These are phyloP conservation scores for Tragelaphus strepsiceros DNA, from an alignment of 2,113 vertebrate species.

Conservation along the genomic window DNA sequence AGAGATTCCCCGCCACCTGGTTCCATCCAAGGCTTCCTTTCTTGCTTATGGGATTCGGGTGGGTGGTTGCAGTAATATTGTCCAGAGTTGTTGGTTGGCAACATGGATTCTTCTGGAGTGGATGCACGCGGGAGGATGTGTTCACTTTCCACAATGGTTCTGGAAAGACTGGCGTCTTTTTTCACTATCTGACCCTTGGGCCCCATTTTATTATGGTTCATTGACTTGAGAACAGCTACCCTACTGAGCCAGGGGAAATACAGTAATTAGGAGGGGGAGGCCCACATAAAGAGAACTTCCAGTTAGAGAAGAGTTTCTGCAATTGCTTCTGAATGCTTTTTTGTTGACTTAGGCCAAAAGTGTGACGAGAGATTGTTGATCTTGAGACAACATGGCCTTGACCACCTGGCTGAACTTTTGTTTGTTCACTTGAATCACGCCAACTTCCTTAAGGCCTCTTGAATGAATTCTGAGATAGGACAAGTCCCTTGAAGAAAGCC, in stretches of 20 bases:
- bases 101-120: neutral
- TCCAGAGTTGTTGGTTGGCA: neutral
- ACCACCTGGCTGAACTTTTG: neutral
- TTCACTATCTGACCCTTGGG: neutral
- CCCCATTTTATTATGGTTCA: neutral
- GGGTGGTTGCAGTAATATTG: neutral
- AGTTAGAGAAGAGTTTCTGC: neutral
- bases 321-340: neutral
- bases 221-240: neutral
- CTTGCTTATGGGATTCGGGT: neutral
- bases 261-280: neutral
- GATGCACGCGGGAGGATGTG: neutral
- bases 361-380: neutral
- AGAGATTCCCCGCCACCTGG: neutral
- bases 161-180: neutral
- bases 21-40: neutral
- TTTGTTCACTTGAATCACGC: neutral
- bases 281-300: neutral
- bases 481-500: neutral
- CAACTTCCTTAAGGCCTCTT: neutral
- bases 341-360: neutral
- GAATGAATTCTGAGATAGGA: neutral
- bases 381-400: neutral
- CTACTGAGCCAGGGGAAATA: neutral
- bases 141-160: neutral